Evolutionary conservation across 2,797 vertebrate genomes (phyloP).

Genomic region (Sphenodon punctatus): DNA sequence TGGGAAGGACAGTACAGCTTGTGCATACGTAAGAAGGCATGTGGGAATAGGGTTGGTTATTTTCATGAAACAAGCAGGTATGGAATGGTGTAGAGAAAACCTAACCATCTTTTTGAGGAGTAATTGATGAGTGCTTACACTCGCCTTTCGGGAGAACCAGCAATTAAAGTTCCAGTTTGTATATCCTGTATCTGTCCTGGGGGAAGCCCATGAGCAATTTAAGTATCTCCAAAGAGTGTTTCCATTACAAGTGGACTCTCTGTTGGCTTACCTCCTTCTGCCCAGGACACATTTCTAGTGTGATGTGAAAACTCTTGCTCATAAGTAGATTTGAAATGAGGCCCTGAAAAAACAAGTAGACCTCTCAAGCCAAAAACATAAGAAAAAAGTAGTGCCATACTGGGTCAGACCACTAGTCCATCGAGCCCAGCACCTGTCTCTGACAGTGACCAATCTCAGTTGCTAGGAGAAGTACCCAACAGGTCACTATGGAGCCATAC

Average conservation of each 20-base stretch:
- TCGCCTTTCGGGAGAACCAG: too few relatives aligned
- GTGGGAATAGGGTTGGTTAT: background rate
- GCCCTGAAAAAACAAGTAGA: too few relatives aligned
- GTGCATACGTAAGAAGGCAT: fast-evolving
- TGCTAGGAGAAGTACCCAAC: too few relatives aligned
- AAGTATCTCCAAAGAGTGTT: background rate
- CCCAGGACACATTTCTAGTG: background rate
- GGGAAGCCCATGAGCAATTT: background rate
- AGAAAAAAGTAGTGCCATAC: too few relatives aligned
- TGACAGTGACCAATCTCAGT: too few relatives aligned
- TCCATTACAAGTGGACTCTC: background rate
- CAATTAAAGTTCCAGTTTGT: background rate
- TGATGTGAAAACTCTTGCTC: background rate
- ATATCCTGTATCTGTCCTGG: background rate
- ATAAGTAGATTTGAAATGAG: too few relatives aligned
- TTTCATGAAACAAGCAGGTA: background rate
- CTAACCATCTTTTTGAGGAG: background rate
- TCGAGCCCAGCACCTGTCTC: too few relatives aligned
- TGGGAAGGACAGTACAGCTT: background rate
- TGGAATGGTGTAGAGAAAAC: background rate
- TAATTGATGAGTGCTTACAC: background rate
- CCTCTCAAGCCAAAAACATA: too few relatives aligned
- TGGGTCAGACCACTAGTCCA: too few relatives aligned
- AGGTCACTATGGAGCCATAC: too few relatives aligned
- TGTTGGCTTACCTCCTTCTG: background rate